Evolutionary conservation across 2,888 invertebrate species (phyloP).

Genomic region (Thumatha senex): DNA sequence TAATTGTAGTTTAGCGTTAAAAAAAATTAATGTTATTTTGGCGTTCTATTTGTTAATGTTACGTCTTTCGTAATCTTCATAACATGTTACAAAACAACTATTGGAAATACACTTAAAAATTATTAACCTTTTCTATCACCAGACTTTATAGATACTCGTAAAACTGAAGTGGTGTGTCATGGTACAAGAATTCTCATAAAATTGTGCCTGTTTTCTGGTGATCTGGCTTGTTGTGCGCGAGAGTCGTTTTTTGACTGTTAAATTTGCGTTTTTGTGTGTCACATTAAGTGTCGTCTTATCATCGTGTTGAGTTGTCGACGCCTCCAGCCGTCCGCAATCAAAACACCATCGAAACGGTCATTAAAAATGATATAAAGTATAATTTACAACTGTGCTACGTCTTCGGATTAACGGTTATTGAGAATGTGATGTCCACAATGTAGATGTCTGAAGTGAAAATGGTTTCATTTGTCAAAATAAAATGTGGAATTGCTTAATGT

Average conservation of each 20-base stretch:
- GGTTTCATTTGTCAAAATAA: slow-evolving; percentile 67
- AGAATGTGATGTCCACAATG: slow-evolving; percentile 71
- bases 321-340: slow-evolving; percentile 81
- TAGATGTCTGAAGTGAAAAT: slow-evolving; percentile 62
- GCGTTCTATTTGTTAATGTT: slow-evolving; percentile 26
- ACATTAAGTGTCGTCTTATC: slow-evolving; percentile 78
- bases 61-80: slow-evolving; percentile 1
- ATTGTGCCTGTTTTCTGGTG: slow-evolving; percentile 42
- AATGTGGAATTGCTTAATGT: slow-evolving; percentile 47
- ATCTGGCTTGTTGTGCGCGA: slow-evolving; percentile 26
- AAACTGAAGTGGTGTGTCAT: slow-evolving; percentile 72
- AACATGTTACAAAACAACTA: slow-evolving; percentile 50
- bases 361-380: slow-evolving; percentile 83
- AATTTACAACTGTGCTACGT: slow-evolving; percentile 75
- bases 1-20: slow-evolving; percentile 32
- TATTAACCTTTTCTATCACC: slow-evolving; percentile 66
- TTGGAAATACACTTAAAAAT: slow-evolving; percentile 59
- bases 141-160: slow-evolving; percentile 67
- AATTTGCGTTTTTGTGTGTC: slow-evolving; percentile 73
- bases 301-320: slow-evolving; percentile 82
- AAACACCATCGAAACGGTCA: slow-evolving; percentile 78
- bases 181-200: slow-evolving; percentile 74
- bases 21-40: slow-evolving; percentile 32
- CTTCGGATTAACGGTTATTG: slow-evolving; percentile 76
- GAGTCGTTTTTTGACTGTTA: slow-evolving; percentile 70